Conservation (phyloP, 2,888 invertebrate species). For the Cataglyphis cursor region DNA sequence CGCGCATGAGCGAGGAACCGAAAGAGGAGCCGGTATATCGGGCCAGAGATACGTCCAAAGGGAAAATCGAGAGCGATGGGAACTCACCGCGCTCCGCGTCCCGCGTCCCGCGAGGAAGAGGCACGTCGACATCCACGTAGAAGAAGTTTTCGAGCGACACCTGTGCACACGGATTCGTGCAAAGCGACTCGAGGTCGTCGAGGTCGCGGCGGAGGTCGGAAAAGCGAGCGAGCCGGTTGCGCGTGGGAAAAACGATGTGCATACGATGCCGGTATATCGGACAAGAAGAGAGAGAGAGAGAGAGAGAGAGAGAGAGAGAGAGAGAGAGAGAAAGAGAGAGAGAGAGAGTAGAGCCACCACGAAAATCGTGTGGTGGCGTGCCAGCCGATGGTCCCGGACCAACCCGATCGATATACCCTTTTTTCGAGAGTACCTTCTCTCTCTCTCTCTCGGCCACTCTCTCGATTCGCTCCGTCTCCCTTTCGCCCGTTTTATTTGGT, state of each 20-base stretch:
- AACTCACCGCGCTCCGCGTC: constrained; percentile 31
- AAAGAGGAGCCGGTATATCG: not conserved
- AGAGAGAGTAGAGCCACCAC: constrained; percentile 65
- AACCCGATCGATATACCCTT: constrained; percentile 84
- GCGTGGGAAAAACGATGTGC: constrained; percentile 42
- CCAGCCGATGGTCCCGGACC: constrained; percentile 83
- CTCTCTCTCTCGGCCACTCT: constrained; percentile 52
- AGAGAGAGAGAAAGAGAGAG: constrained; percentile 7
- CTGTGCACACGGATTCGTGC: constrained; percentile 40
- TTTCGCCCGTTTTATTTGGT: constrained; percentile 18
- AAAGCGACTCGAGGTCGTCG: constrained; percentile 6
- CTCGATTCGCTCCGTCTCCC: constrained; percentile 56
- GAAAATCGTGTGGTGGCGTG: constrained; percentile 80
- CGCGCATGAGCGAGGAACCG: constrained; percentile 33
- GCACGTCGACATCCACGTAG: constrained; percentile 15
- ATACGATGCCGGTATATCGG: constrained; percentile 25
- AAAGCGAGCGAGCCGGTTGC: constrained; percentile 35
- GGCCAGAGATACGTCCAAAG: not conserved
- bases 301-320: constrained; percentile 3
- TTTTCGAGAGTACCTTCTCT: constrained; percentile 78
- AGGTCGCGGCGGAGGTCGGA: not conserved
- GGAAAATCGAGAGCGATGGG: constrained; percentile 15
- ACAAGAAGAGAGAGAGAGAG: constrained; percentile 1
- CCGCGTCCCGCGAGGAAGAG: constrained; percentile 27
- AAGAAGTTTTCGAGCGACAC: constrained; percentile 58